Evolutionary conservation across 2,888 invertebrate species (phyloP).

Genomic region (Pseudanteris insignis): DNA sequence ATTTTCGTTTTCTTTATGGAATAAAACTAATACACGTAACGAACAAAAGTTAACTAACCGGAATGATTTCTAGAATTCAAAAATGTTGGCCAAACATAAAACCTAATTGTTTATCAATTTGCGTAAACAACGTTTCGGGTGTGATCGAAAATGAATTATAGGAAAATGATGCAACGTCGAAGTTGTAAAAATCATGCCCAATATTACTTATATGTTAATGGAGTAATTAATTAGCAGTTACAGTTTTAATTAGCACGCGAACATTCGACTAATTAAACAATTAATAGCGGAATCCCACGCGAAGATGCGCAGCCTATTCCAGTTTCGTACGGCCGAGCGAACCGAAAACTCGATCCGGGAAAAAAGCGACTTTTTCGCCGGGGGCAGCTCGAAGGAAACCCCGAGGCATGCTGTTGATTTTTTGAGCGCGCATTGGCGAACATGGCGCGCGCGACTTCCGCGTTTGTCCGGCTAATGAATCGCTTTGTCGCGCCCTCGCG

Average conservation of each 20-base stretch:
- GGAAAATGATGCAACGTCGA: too few relatives aligned
- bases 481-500: conserved; percentile 43
- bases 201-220: conserved; percentile 39
- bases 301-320: conserved; percentile 28
- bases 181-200: conserved; percentile 22
- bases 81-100: too few relatives aligned
- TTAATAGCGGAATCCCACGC: conserved; percentile 31
- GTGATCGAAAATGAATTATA: too few relatives aligned
- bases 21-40: too few relatives aligned
- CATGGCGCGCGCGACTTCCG: conserved; percentile 47
- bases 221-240: conserved; percentile 33
- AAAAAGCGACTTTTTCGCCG: conserved; percentile 16
- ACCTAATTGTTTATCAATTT: too few relatives aligned
- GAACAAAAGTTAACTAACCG: too few relatives aligned
- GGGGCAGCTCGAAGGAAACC: conserved; percentile 3
- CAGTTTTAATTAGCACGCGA: conserved; percentile 32
- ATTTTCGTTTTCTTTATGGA: too few relatives aligned
- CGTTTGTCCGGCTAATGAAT: conserved; percentile 66
- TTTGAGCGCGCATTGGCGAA: conserved; percentile 29
- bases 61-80: too few relatives aligned
- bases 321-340: conserved; percentile 17
- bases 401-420: conserved; percentile 30
- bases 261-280: conserved; percentile 41
- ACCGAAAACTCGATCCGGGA: conserved; percentile 26
- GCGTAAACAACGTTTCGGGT: too few relatives aligned